A percentile compares a stretch with the other conserved stretches of the same genome.
Conservation (phyloP, 2,888 invertebrate genomes). For the Saturnia japonica region DNA sequence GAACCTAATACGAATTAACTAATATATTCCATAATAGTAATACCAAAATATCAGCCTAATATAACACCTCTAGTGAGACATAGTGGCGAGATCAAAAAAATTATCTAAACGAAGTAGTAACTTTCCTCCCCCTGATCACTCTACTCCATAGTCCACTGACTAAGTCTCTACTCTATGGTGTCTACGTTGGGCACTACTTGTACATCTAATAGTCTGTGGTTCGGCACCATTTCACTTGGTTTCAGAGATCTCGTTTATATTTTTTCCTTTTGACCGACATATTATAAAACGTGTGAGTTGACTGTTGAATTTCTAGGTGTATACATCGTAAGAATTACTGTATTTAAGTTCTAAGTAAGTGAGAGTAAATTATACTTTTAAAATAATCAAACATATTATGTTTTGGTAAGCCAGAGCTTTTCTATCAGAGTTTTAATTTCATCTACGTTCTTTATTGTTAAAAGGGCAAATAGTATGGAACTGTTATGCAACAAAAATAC, state of each 20-base stretch:
- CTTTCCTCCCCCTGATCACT: too few species aligned
- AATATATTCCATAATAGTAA: too few species aligned
- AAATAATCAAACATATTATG: not conserved
- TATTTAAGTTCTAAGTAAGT: slow-evolving; percentile 8
- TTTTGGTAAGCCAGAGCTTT: not conserved
- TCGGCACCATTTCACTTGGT: too few species aligned
- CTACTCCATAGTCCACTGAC: too few species aligned
- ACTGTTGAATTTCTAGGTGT: not conserved
- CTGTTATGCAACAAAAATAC: slow-evolving; percentile 3
- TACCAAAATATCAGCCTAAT: too few species aligned
- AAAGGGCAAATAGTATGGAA: not conserved
- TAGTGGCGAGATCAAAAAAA: too few species aligned
- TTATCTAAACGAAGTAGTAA: too few species aligned
- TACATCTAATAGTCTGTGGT: too few species aligned
- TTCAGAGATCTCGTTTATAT: not conserved
- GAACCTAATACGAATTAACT: too few species aligned
- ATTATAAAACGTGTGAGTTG: slow-evolving; percentile 4
- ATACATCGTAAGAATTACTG: not conserved
- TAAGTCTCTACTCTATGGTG: too few species aligned
- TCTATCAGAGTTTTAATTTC: not conserved
- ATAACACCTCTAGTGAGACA: too few species aligned
- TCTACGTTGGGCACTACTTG: too few species aligned
- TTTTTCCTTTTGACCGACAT: slow-evolving; percentile 10
- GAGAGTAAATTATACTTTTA: not conserved
- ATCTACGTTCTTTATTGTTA: not conserved